Evolutionary conservation across 1,140 invertebrate species (phyloP).

Genomic region (Alviniconcha marisindica): DNA sequence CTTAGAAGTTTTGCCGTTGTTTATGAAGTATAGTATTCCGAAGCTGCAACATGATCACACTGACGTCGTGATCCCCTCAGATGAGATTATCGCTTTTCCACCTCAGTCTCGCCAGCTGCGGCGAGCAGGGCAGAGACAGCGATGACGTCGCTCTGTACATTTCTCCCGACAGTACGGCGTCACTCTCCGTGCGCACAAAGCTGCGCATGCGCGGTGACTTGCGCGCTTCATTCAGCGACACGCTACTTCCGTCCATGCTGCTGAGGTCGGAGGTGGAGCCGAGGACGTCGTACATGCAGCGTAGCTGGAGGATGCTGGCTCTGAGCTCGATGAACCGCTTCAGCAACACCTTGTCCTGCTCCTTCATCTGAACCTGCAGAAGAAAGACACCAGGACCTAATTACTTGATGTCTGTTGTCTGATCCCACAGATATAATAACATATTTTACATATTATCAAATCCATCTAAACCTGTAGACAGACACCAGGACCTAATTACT

Average conservation of each 20-base stretch:
- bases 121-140: constrained; percentile 54
- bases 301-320: constrained; percentile 63
- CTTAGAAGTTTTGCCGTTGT: too few species aligned
- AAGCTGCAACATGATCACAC: too few species aligned
- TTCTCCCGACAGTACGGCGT: constrained; percentile 34
- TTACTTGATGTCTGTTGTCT: too few species aligned
- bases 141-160: constrained; percentile 50
- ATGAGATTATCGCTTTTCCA: constrained; percentile 64
- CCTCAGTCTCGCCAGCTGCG: constrained; percentile 50
- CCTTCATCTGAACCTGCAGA: constrained; percentile 64
- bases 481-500: too few species aligned
- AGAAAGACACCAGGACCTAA: too few species aligned
- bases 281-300: constrained; percentile 56
- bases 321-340: constrained; percentile 66
- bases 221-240: constrained; percentile 59
- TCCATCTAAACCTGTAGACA: too few species aligned
- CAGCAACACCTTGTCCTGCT: constrained; percentile 64
- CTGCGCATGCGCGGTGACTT: constrained; percentile 31
- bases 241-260: constrained; percentile 61
- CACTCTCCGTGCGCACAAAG: constrained; percentile 14
- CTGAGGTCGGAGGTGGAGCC: constrained; percentile 61
- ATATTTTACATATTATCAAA: too few species aligned
- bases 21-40: too few species aligned
- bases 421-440: too few species aligned
- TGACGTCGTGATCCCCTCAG: constrained; percentile 26